Conservation (phyloP, 2,113 vertebrate genomes). For the Haplotaxodon microlepis region DNA sequence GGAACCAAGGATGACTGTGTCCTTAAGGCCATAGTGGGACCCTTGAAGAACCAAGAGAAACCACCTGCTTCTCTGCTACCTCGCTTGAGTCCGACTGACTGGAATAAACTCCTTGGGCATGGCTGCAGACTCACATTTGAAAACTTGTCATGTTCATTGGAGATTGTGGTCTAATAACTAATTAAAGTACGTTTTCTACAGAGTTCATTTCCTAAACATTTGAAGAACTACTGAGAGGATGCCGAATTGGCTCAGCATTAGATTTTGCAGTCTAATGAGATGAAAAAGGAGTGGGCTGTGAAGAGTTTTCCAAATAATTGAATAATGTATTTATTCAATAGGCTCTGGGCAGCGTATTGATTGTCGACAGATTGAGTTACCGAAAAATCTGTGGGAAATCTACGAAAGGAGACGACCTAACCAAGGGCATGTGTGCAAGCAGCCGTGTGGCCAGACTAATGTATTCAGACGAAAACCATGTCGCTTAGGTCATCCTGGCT, state of each 20-base stretch:
- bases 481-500: slow-evolving; percentile 45
- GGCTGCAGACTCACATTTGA: not conserved
- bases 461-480: slow-evolving; percentile 40
- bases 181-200: not conserved
- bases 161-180: not conserved
- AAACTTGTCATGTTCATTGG: not conserved
- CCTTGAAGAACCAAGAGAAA: slow-evolving; percentile 23
- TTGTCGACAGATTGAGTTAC: slow-evolving; percentile 66
- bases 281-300: not conserved
- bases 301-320: slow-evolving; percentile 44
- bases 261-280: slow-evolving; percentile 6
- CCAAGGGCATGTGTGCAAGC: slow-evolving; percentile 61
- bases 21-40: slow-evolving; percentile 23
- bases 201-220: not conserved
- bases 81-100: not conserved
- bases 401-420: slow-evolving; percentile 50
- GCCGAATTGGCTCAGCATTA: not conserved
- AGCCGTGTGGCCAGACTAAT: slow-evolving; percentile 43
- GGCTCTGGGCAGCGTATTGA: slow-evolving; percentile 58
- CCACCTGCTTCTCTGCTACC: slow-evolving; percentile 60
- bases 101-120: not conserved
- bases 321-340: slow-evolving; percentile 69
- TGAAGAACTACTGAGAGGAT: not conserved
- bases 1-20: slow-evolving; percentile 17
- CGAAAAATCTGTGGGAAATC: slow-evolving; percentile 56